A percentile compares a stretch with the other conserved stretches of the same genome.
These are phyloP conservation scores for Coryphaenoides rupestris DNA, from an alignment of 2,113 vertebrate genomes.

Conservation along the genomic window DNA sequence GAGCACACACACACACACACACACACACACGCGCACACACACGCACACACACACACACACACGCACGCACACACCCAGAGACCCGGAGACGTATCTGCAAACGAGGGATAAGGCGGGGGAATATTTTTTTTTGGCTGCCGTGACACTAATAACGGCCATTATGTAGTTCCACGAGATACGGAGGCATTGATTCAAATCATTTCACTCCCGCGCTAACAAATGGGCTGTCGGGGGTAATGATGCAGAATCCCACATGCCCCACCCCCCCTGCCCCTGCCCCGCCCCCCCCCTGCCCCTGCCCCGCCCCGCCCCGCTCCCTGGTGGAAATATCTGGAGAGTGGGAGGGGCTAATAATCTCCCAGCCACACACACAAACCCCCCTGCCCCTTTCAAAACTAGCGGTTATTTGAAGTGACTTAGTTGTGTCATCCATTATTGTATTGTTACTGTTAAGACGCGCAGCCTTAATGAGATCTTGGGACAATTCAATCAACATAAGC, in stretches of 20 bases:
- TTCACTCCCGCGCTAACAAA: conserved; percentile 49
- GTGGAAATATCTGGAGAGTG: too few species aligned
- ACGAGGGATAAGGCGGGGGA: conserved; percentile 34
- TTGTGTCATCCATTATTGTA: too few species aligned
- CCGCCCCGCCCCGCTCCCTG: too few species aligned
- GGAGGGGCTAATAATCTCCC: too few species aligned
- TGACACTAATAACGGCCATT: conserved; percentile 48
- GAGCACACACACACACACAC: conserved; percentile 18
- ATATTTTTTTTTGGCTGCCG: conserved; percentile 49
- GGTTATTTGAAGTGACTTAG: too few species aligned
- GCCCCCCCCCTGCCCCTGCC: too few species aligned
- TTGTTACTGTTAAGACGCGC: too few species aligned
- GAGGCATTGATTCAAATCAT: conserved; percentile 48
- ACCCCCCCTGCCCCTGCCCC: too few species aligned
- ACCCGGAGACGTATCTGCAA: neutral
- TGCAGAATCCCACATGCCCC: conserved; percentile 33
- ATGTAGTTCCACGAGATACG: conserved; percentile 36
- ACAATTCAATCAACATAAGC: too few species aligned
- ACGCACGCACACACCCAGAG: conserved; percentile 9
- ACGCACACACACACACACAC: conserved; percentile 11
- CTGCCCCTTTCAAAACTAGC: too few species aligned
- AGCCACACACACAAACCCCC: too few species aligned
- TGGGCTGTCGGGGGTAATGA: conserved; percentile 52
- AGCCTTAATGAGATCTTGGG: too few species aligned
- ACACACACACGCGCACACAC: conserved; percentile 10